phyloP scores from a whole-genome alignment of 2,113 vertebrate genomes.

The Origma solitaria region DNA sequence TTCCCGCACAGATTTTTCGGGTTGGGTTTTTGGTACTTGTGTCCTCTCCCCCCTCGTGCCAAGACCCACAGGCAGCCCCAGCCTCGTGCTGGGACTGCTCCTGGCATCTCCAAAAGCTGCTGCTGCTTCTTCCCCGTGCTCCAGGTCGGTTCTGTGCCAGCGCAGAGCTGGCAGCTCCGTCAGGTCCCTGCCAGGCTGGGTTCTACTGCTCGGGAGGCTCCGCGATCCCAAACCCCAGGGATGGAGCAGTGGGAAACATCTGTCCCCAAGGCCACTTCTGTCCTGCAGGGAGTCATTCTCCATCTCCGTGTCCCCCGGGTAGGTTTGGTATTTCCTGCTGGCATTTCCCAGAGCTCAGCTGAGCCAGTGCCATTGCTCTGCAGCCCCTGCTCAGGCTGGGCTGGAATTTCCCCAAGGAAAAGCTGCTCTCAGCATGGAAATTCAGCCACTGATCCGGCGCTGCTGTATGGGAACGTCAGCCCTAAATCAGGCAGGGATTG shows the following conservation, averaged over 20 bases:
- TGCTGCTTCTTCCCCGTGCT: neutral
- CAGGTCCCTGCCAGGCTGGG: slow-evolving; percentile 80
- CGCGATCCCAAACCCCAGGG: slow-evolving; percentile 65
- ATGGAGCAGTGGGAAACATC: slow-evolving; percentile 76
- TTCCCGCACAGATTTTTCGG: neutral
- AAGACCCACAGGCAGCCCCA: no score
- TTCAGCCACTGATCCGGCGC: neutral
- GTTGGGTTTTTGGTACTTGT: neutral
- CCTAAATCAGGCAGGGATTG: neutral
- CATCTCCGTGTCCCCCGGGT: slow-evolving; percentile 61
- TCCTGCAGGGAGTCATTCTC: slow-evolving; percentile 57
- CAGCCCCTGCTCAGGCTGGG: neutral
- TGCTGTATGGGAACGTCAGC: neutral
- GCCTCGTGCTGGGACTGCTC: neutral
- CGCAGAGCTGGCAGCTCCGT: slow-evolving; percentile 74
- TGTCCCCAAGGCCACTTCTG: slow-evolving; percentile 86
- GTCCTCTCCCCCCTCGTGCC: neutral
- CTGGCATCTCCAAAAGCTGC: neutral
- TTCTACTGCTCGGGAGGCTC: slow-evolving; percentile 80
- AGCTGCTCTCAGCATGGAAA: neutral
- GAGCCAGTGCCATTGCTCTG: neutral
- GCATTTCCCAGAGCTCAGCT: neutral
- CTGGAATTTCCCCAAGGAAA: neutral
- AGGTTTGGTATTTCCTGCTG: neutral
- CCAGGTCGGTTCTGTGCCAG: slow-evolving; percentile 78